phyloP scores from a whole-genome alignment of 1,140 invertebrate genomes.

The Acyrthosiphon pisum region DNA sequence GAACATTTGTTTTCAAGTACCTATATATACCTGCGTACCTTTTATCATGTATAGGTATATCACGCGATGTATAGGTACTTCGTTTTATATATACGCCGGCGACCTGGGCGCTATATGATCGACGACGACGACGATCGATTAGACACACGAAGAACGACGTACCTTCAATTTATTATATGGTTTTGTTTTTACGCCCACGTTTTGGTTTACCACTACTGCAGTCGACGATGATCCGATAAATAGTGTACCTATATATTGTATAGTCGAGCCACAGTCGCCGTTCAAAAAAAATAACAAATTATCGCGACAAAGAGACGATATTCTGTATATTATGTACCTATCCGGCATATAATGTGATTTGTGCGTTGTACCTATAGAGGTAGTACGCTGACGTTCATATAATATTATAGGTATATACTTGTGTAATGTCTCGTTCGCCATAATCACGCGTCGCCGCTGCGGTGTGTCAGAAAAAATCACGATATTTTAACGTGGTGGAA shows the following conservation, averaged over 20 bases:
- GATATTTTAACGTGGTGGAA: neutral
- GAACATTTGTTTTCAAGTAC: neutral
- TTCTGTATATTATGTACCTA: neutral
- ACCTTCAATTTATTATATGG: neutral
- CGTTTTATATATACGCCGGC: neutral
- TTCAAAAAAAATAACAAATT: neutral
- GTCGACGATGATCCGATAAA: neutral
- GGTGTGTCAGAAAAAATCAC: neutral
- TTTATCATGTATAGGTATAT: neutral
- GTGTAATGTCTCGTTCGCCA: neutral
- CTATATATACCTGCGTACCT: neutral
- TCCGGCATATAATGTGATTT: neutral
- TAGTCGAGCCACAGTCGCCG: neutral
- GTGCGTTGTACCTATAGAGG: neutral
- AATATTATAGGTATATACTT: neutral
- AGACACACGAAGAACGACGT: neutral
- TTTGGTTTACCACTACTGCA: neutral
- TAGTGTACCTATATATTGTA: too few species aligned
- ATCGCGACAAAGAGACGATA: neutral
- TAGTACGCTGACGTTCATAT: neutral
- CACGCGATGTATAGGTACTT: neutral
- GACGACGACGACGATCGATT: constrained; percentile 31
- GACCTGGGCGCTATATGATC: too few species aligned
- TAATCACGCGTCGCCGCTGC: neutral
- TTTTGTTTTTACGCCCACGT: constrained; percentile 3